Evolutionary conservation across 1,140 invertebrate genomes (phyloP).

Genomic region (Lucilia sericata): DNA sequence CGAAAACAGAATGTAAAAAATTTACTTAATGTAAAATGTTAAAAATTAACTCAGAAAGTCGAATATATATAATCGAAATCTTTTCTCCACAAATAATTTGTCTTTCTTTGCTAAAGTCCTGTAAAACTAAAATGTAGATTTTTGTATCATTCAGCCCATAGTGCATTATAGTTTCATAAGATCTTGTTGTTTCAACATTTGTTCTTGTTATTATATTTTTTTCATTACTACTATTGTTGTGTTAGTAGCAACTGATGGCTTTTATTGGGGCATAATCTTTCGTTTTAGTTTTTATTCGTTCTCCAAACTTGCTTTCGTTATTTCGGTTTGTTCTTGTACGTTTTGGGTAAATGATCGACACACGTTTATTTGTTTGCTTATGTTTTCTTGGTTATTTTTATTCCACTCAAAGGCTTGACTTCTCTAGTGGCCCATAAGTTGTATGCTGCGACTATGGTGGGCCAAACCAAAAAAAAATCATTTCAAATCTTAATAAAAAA

Average conservation of each 20-base stretch:
- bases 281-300: too few relatives aligned
- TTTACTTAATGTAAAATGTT: too few relatives aligned
- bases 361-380: slow-evolving; percentile 18
- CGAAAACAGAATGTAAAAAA: too few relatives aligned
- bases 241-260: slow-evolving; percentile 18
- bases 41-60: too few relatives aligned
- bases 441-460: neutral
- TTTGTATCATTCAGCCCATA: too few relatives aligned
- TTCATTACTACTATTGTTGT: neutral
- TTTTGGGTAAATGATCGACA: slow-evolving; percentile 51
- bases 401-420: neutral
- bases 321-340: slow-evolving; percentile 29
- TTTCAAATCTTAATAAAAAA: too few relatives aligned
- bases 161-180: too few relatives aligned
- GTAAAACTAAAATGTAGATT: neutral
- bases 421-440: neutral
- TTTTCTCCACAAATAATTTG: slow-evolving; percentile 46
- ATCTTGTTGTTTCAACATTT: too few relatives aligned
- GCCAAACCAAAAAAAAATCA: neutral
- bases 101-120: slow-evolving; percentile 46
- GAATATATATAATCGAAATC: too few relatives aligned
- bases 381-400: neutral
- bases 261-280: slow-evolving; percentile 35
- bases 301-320: too few relatives aligned
- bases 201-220: neutral